Conservation (phyloP, 53 echinoderm and acorn worm genomes). For the Hippasteria phrygiana region DNA sequence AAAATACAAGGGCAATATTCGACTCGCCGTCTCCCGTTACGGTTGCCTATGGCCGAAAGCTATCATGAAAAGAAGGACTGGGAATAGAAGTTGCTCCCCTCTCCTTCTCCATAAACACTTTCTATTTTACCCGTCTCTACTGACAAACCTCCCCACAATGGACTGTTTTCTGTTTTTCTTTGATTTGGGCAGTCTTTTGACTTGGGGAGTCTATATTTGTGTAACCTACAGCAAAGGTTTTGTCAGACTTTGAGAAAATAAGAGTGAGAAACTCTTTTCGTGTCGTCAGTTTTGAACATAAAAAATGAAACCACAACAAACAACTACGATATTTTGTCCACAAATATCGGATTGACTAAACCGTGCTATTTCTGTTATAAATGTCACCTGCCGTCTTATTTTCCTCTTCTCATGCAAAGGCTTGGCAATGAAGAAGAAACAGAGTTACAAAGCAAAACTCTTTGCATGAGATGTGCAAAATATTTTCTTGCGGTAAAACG, state of each 20-base stretch:
- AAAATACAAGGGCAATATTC: slow-evolving; percentile 34
- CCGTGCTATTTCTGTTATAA: too few relatives aligned
- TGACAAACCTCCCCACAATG: too few relatives aligned
- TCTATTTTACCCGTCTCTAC: not conserved
- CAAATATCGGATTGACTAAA: not conserved
- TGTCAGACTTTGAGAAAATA: not conserved
- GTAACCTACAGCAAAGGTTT: not conserved
- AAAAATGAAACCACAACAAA: not conserved
- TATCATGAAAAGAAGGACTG: not conserved
- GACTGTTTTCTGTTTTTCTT: too few relatives aligned
- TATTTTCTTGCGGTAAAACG: not conserved
- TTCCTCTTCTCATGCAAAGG: too few relatives aligned
- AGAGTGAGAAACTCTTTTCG: not conserved
- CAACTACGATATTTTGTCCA: not conserved
- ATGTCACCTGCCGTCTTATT: too few relatives aligned
- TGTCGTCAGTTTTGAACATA: not conserved
- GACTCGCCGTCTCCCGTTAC: not conserved
- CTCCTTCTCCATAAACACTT: not conserved
- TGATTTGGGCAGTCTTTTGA: not conserved
- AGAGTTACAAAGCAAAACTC: not conserved
- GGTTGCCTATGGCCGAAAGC: not conserved
- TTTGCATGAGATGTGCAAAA: not conserved
- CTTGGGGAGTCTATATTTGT: not conserved
- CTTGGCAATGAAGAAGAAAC: not conserved
- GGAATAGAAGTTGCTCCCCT: not conserved